phyloP scores from a whole-genome alignment of 2,888 invertebrate species.

The Drosophila parthenogenetica region DNA sequence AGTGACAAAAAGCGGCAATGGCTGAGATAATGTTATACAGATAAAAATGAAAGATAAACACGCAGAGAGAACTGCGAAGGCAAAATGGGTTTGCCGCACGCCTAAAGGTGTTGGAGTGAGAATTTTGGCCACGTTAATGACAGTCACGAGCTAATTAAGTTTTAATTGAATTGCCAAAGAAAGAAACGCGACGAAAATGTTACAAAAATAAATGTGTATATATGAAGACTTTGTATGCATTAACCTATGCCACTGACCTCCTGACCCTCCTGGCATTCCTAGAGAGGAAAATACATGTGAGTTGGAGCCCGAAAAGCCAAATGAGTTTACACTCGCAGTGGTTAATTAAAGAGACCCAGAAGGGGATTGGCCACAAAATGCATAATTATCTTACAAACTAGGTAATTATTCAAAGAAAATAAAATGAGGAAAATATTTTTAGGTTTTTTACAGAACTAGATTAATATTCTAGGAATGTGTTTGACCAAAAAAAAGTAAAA shows the following conservation, averaged over 20 bases:
- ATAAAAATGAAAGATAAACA: conserved; percentile 29
- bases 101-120: conserved; percentile 5
- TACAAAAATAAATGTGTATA: conserved; percentile 27
- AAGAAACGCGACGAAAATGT: conserved; percentile 41
- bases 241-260: conserved; percentile 22
- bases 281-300: conserved; percentile 1
- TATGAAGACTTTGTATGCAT: conserved; percentile 28
- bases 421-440: not conserved
- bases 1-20: not conserved
- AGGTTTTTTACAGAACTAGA: not conserved
- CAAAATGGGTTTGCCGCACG: conserved; percentile 29
- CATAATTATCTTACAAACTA: not conserved
- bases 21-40: not conserved
- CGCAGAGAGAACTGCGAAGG: conserved; percentile 9
- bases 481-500: no score
- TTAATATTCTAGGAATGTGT: not conserved
- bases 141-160: conserved; percentile 62
- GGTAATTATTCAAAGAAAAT: not conserved
- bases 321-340: conserved; percentile 18
- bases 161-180: conserved; percentile 68
- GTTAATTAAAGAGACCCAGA: conserved; percentile 16
- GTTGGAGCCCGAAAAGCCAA: conserved; percentile 26
- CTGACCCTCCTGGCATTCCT: not conserved
- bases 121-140: conserved; percentile 46
- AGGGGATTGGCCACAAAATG: not conserved